Base-by-base conservation (phyloP, 2,888 invertebrate genomes). In the Melanostoma scalare region DNA sequence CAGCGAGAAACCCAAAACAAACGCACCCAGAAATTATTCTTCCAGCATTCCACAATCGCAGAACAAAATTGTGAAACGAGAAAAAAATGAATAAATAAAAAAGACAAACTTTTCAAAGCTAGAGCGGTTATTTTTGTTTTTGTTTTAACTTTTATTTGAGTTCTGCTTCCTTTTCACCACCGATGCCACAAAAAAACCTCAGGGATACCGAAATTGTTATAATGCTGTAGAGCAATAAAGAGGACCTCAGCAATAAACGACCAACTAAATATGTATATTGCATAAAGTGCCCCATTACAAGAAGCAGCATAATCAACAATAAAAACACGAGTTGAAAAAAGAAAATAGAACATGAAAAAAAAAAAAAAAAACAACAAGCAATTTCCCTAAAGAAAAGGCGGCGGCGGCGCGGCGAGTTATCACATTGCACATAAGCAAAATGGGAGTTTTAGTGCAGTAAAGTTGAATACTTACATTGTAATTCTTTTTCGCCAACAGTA, bases 401-500 rank as follows among this genome's bases (percentile, higher is more conserved):
- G 60, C 63, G 65, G 63, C 38, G 38, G 60, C 63, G 63, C 38
- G 20, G 20, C 0, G 20, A 20, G 20, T 38, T 9, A 73, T 73
- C 68, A 82, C 73, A 73, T 69, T 56, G 69, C 38, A 69, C 73
- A 86, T 86, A 85, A 86, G 72, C 74, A 71, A 74, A 85, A 65
- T 67, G 73, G 63, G 77, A 69, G 69, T 79, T 84, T 77, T 78
- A 78, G 75, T 80, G 74, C 82, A 73, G 60, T 78, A 67, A 85
- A 85, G 74, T 77, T 75, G 65, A 85, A 80, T 86, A 90, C 92
- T 92, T 89, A 93, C 93, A 86, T 92, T 90, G 50, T 90, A 89
- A 80, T 91, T 92, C 73, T 90, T 90, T 75, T 93, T 92, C n/a
- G 94, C 93, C 67, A 94, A 89, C 87, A 95, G 92, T 31, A 94